These are phyloP conservation scores for Frieseomelitta varia DNA, from an alignment of 1,140 invertebrate species.

Conservation along the genomic window DNA sequence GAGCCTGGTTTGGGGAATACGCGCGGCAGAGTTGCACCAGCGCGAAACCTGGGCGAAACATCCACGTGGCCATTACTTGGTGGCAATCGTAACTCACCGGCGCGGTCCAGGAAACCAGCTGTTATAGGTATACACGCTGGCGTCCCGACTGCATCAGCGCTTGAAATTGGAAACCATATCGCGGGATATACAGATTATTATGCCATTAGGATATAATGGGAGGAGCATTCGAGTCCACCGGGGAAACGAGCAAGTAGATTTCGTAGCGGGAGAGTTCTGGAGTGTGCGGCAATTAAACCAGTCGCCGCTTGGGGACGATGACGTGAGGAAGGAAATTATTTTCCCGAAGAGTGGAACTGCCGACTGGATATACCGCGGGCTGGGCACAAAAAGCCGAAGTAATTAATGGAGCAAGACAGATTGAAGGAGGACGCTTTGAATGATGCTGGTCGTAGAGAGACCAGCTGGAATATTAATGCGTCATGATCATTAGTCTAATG, in stretches of 20 bases:
- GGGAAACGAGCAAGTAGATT: slow-evolving; percentile 67
- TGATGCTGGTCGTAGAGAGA: neutral
- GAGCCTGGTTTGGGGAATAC: slow-evolving; percentile 46
- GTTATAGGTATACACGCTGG: slow-evolving; percentile 53
- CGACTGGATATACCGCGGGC: slow-evolving; percentile 6
- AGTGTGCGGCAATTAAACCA: slow-evolving; percentile 62
- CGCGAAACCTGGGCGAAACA: slow-evolving; percentile 43
- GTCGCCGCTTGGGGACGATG: slow-evolving; percentile 50
- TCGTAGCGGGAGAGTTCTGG: slow-evolving; percentile 46
- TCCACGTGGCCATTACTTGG: slow-evolving; percentile 62
- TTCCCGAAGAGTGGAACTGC: slow-evolving; percentile 39
- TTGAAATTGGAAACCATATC: slow-evolving; percentile 75
- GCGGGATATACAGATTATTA: slow-evolving; percentile 74
- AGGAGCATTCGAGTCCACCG: slow-evolving; percentile 58
- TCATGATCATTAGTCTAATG: slow-evolving; percentile 41
- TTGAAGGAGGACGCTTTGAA: slow-evolving; percentile 18
- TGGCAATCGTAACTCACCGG: slow-evolving; percentile 61
- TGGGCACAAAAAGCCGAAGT: slow-evolving; percentile 42
- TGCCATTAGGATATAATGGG: slow-evolving; percentile 72
- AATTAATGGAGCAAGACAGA: slow-evolving; percentile 55
- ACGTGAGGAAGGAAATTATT: slow-evolving; percentile 62
- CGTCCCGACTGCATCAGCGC: slow-evolving; percentile 67
- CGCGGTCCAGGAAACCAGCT: slow-evolving; percentile 58
- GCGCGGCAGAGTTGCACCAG: slow-evolving; percentile 6
- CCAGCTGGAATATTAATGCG: slow-evolving; percentile 28